phyloP scores from a whole-genome alignment of 92 coral and sea anemone genomes.

The Scolanthus callimorphus region DNA sequence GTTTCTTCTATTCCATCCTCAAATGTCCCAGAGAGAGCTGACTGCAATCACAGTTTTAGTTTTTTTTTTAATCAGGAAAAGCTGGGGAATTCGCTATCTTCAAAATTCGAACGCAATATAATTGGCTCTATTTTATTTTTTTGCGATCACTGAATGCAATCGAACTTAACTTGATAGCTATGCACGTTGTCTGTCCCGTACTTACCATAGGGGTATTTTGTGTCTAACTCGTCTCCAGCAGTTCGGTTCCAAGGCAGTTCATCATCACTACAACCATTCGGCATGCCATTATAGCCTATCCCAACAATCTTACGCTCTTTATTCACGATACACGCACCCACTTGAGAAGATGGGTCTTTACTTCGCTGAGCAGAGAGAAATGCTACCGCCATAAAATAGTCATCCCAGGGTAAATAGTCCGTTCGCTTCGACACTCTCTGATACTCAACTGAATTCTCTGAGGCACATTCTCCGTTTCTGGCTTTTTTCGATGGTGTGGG shows the following conservation, averaged over 20 bases:
- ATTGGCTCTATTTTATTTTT: no score
- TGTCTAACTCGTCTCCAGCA: slow-evolving; percentile 72
- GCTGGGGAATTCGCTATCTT: no score
- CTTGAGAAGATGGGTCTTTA: slow-evolving; percentile 95
- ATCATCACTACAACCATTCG: slow-evolving; percentile 96
- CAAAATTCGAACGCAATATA: no score
- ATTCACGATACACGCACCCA: slow-evolving; percentile 96
- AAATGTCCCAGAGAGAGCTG: no score
- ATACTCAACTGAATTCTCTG: neutral
- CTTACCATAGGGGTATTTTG: slow-evolving; percentile 97
- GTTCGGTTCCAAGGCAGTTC: slow-evolving; percentile 84
- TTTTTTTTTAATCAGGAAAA: no score
- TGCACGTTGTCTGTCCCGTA: no score
- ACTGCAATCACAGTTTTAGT: no score
- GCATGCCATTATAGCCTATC: slow-evolving; percentile 99
- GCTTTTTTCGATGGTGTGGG: no score
- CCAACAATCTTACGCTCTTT: slow-evolving; percentile 91
- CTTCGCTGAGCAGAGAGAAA: slow-evolving; percentile 98
- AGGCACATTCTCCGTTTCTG: neutral
- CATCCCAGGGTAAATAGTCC: slow-evolving; percentile 85
- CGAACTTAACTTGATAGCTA: no score
- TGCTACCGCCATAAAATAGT: slow-evolving; percentile 98
- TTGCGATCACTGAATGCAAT: no score
- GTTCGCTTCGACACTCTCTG: slow-evolving; percentile 48
- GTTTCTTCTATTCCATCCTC: no score